Evolutionary conservation across 2,113 vertebrate species (phyloP).

Genomic region (Calonectris borealis): DNA sequence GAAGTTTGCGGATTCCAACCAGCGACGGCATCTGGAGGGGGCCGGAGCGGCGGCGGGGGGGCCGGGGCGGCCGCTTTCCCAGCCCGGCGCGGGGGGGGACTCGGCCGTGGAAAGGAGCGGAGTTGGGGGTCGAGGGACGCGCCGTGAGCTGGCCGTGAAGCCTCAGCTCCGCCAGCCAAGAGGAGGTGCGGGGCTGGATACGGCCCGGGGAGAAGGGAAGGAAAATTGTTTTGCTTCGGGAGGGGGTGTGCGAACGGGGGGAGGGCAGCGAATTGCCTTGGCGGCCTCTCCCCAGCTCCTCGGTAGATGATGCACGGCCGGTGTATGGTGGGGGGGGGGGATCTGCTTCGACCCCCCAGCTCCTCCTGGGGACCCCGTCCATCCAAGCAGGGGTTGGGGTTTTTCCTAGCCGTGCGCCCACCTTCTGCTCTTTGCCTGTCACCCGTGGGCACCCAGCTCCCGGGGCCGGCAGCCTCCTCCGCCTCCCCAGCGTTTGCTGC

Average conservation of each 20-base stretch:
- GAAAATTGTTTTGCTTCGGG: background rate
- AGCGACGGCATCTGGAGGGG: background rate
- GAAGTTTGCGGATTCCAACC: background rate
- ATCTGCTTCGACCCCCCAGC: background rate
- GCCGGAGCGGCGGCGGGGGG: background rate
- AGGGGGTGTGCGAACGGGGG: too few relatives aligned
- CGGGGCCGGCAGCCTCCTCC: fast-evolving
- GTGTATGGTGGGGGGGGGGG: too few relatives aligned
- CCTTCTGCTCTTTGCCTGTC: background rate
- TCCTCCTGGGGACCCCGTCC: background rate
- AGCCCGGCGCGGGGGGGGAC: fast-evolving
- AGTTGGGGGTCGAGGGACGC: background rate
- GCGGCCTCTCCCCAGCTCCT: background rate
- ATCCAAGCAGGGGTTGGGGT: background rate
- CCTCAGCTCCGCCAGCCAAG: background rate
- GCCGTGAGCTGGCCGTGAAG: background rate
- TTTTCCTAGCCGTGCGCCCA: background rate
- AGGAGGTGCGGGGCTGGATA: background rate
- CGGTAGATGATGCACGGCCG: fast-evolving
- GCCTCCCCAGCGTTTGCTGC: fast-evolving
- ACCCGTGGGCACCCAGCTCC: background rate
- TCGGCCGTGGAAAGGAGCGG: fast-evolving
- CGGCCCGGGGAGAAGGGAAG: background rate
- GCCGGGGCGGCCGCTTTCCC: background rate
- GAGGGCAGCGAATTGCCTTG: too few relatives aligned